Conservation (phyloP, 2,113 vertebrate species). For the Nansenia antarctica region DNA sequence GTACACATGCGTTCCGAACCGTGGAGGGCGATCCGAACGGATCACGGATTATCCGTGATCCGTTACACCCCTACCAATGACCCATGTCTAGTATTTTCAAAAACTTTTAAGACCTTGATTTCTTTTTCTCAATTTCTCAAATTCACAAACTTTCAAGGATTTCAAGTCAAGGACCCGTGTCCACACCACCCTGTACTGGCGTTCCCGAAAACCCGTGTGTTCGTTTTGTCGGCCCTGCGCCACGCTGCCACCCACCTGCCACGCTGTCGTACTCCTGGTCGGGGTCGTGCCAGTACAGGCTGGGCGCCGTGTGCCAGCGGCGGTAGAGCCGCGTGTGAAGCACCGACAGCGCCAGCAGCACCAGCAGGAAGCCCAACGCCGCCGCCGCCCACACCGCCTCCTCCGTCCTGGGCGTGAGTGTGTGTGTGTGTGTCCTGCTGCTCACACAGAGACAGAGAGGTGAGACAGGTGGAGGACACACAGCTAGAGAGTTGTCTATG, state of each 20-base stretch:
- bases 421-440: not conserved
- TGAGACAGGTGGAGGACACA: not conserved
- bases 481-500: not conserved
- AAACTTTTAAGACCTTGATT: too few relatives aligned
- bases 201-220: too few relatives aligned
- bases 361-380: constrained; percentile 83
- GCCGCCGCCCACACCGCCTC: constrained; percentile 88
- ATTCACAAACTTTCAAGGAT: too few relatives aligned
- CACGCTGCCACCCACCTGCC: constrained; percentile 54
- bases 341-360: constrained; percentile 74
- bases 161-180: too few relatives aligned
- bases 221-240: too few relatives aligned
- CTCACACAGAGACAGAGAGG: not conserved
- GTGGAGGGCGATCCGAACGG: too few relatives aligned
- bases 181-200: too few relatives aligned
- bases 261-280: constrained; percentile 74
- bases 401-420: constrained; percentile 45
- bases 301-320: constrained; percentile 78
- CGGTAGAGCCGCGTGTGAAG: constrained; percentile 81
- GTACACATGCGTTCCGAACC: too few relatives aligned
- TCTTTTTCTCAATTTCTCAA: too few relatives aligned
- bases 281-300: constrained; percentile 82
- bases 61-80: too few relatives aligned
- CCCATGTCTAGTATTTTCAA: too few relatives aligned
- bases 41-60: too few relatives aligned